Base-by-base conservation (phyloP, 2,888 invertebrate species). In the Lottia scabra region DNA sequence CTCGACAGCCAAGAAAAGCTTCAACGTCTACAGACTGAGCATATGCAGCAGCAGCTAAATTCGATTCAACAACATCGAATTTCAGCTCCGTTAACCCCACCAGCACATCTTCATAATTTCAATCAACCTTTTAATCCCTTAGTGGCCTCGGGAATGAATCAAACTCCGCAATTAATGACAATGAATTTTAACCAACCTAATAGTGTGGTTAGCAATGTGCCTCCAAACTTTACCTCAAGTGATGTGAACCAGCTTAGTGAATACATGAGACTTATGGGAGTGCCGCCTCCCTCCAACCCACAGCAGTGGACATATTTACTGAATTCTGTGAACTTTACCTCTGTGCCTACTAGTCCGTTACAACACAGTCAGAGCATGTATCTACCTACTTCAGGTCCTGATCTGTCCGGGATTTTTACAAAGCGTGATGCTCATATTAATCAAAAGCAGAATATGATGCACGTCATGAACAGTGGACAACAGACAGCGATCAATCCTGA, bases 301-400 rank as follows among this genome's bases (percentile, higher is more conserved):
- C 84, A 84, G 69, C 83, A 83, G 68, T 82, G 83, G 81, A 80
- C 83, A 43, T 82, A 78, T 64, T 78, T 84, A 62, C 72, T 85
- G 38, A 80, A 79, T 65, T 78, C 76, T 63, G 69, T 84, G 46
- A 79, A 74, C 67, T 68, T 77, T 63, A 74, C 74, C 26, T 72
- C 78, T 26, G 19, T 44, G 23, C 63, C 56, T n/a, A 48, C 62
- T 6, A 26, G 56, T 38, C 62, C 67, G 44, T 23, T 13, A n/a
- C 56, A 62, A 23, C 65, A 70, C 16, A 27, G 38, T 19, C 46
- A 70, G 62, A 66, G 48, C 26, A 70, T 70, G 70, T 70, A 46
- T 43, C 65, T 66, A 15, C 45, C 56, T 16, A 26, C 46, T 44
- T 43, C 30, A 6, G 68, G 69, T 23, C 67, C 78, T 12, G 72